These are phyloP conservation scores for Ochropleura plecta DNA, from an alignment of 2,888 invertebrate species.

Conservation along the genomic window DNA sequence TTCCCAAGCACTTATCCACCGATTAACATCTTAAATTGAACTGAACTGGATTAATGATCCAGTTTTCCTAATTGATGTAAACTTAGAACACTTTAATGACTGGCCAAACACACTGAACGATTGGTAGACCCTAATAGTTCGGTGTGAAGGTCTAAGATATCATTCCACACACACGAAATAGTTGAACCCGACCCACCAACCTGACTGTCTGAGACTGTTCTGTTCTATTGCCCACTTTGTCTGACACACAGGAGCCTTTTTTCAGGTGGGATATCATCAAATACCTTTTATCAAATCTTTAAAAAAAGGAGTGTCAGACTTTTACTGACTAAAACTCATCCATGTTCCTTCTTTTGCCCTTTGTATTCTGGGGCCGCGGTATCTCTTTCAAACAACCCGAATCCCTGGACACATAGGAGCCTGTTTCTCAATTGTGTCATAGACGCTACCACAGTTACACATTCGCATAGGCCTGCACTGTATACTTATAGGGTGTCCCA, in stretches of 20 bases:
- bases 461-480: neutral
- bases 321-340: no score
- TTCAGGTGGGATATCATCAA: no score
- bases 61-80: slow-evolving; percentile 31
- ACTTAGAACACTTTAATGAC: slow-evolving; percentile 16
- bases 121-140: neutral
- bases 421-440: neutral
- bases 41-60: slow-evolving; percentile 18
- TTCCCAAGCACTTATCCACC: neutral
- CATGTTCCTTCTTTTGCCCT: no score
- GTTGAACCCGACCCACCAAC: neutral
- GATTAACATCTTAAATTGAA: slow-evolving; percentile 31
- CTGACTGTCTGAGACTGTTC: neutral
- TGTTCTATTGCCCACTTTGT: neutral
- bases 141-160: neutral
- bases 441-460: neutral
- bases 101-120: no score
- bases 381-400: no score
- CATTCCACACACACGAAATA: neutral
- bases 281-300: no score
- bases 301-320: no score
- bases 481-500: neutral
- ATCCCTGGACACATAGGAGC: no score
- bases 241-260: neutral
- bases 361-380: no score